A percentile compares a stretch with the other conserved stretches of the same genome.
Conservation (phyloP, 2,113 vertebrate species). For the Jacana jacana region DNA sequence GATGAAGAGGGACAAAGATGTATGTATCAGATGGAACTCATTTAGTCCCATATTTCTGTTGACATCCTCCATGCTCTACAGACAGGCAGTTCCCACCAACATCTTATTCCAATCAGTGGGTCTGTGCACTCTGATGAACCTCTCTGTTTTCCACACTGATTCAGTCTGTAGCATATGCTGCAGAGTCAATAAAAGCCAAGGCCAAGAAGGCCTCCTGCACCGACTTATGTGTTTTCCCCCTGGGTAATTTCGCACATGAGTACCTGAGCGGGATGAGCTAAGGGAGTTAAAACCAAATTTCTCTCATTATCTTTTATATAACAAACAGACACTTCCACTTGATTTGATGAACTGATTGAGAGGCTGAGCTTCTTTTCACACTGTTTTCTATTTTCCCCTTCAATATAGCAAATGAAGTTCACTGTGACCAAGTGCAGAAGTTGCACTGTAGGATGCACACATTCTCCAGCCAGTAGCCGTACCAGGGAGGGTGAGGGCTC, state of each 20-base stretch:
- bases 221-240: not conserved
- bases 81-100: not conserved
- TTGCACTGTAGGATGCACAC: not conserved
- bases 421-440: not conserved
- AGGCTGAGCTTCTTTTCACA: not conserved
- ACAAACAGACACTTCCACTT: conserved; percentile 58
- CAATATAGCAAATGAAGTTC: not conserved
- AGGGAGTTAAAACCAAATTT: conserved; percentile 54
- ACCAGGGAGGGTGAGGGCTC: not conserved
- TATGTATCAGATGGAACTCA: not conserved
- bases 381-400: conserved; percentile 12
- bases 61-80: not conserved
- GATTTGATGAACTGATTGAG: conserved; percentile 52
- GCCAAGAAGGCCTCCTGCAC: conserved; percentile 9
- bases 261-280: conserved; percentile 22
- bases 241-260: conserved; percentile 68
- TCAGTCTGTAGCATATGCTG: not conserved
- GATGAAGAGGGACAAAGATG: not conserved
- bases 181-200: conserved; percentile 26
- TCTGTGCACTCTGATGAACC: not conserved
- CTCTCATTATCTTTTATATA: conserved; percentile 58
- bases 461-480: not conserved
- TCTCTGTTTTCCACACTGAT: conserved; percentile 32
- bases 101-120: not conserved
- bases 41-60: not conserved